Percentiles rank a stretch among this genome's conserved stretches.
These are phyloP conservation scores for Bhutanitis thaidina DNA, from an alignment of 2,888 invertebrate genomes.

Conservation along the genomic window DNA sequence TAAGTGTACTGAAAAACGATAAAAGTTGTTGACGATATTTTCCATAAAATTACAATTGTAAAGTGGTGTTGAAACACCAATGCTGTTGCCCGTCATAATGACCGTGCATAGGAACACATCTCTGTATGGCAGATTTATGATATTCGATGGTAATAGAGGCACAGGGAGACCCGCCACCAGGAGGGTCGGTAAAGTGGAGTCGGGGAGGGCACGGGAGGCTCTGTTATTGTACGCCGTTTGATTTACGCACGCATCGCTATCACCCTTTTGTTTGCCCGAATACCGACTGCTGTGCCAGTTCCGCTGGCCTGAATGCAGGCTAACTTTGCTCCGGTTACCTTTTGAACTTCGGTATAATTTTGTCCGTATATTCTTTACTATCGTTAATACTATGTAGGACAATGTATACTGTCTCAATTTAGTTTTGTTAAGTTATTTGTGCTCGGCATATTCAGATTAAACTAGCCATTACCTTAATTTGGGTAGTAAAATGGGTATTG, in stretches of 20 bases:
- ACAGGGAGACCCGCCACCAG: constrained; percentile 52
- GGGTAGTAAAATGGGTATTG: constrained; percentile 20
- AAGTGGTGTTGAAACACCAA: constrained; percentile 24
- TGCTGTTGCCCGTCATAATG: constrained; percentile 38
- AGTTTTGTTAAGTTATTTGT: constrained; percentile 24
- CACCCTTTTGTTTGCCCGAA: constrained; percentile 76
- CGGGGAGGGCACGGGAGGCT: constrained; percentile 57
- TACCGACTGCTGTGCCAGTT: constrained; percentile 72
- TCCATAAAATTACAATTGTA: neutral
- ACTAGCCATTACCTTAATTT: constrained; percentile 13
- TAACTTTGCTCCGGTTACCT: constrained; percentile 34
- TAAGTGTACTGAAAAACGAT: too few species aligned
- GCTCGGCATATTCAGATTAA: constrained; percentile 1
- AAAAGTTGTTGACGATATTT: too few species aligned
- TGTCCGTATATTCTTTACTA: neutral
- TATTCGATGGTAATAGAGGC: constrained; percentile 55
- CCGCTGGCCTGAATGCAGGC: constrained; percentile 58
- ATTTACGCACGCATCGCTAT: constrained; percentile 78
- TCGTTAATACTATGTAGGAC: neutral
- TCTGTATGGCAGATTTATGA: constrained; percentile 75
- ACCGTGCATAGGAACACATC: constrained; percentile 59
- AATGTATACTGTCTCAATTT: constrained; percentile 24
- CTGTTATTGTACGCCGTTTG: constrained; percentile 78
- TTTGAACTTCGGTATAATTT: constrained; percentile 3
- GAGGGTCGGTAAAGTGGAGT: constrained; percentile 49